Percentiles rank a stretch among this genome's conserved stretches.
phyloP scores from a whole-genome alignment of 1,140 invertebrate species.

The Diprion similis region DNA sequence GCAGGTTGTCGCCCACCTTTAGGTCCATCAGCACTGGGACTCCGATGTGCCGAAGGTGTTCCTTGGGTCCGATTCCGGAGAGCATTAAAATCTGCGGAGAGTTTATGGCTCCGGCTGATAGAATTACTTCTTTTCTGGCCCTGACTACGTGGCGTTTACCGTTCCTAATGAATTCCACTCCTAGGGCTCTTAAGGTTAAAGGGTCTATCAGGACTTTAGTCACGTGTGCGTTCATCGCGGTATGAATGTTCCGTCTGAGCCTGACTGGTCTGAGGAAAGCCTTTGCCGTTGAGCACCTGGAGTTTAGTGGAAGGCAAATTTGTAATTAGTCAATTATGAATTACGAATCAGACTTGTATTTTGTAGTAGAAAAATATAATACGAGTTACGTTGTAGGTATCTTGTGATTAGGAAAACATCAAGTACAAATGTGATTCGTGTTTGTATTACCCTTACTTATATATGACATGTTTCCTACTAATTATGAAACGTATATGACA shows the following conservation, averaged over 20 bases:
- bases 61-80: conserved; percentile 82
- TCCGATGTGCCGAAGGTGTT: conserved; percentile 74
- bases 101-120: conserved; percentile 83
- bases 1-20: conserved; percentile 79
- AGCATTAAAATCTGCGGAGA: conserved; percentile 86
- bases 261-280: conserved; percentile 85
- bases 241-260: conserved; percentile 79
- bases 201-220: conserved; percentile 77
- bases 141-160: conserved; percentile 70
- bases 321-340: no score
- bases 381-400: no score
- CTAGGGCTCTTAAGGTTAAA: conserved; percentile 73
- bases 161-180: conserved; percentile 77
- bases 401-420: no score
- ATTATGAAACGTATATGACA: no score
- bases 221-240: conserved; percentile 79
- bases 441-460: no score
- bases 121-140: conserved; percentile 78
- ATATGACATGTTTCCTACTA: no score
- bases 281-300: conserved; percentile 88
- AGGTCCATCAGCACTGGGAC: conserved; percentile 78
- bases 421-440: no score
- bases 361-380: no score
- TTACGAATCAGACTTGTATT: no score
- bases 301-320: conserved; percentile 33